Base-by-base conservation (phyloP, 2,888 invertebrate genomes). In the Palloptera scutellata region DNA sequence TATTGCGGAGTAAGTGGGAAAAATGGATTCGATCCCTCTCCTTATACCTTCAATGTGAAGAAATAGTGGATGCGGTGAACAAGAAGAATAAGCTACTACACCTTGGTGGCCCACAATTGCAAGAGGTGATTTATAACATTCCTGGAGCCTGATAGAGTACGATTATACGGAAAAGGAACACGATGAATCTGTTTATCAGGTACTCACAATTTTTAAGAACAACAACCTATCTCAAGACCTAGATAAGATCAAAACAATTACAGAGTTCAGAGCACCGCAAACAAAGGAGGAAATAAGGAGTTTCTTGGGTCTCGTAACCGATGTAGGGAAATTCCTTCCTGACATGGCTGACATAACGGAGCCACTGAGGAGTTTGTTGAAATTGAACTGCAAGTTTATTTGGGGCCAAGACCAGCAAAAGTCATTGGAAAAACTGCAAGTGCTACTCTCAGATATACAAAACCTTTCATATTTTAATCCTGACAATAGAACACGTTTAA, bases 131-230 rank as follows among this genome's bases (percentile, higher is more conserved):
- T n/a, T n/a, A n/a, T n/a, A n/a, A n/a, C n/a, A n/a, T n/a, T n/a
- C n/a, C n/a, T 19, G 20, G 41, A 8, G 30, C 40, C 11, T 17
- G 12, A 70, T 76, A 9, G 55, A 57, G 19, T 40, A 59, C 45
- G 59, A 59, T 45, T 59, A 40, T 6, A 72, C 74, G 0, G 74
- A 77, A 59, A 64, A 67, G 15, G 77, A 80, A 53, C 81, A 81
- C 70, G 76, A 79, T 57, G 41, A 59, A 19, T 70, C 70, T 11
- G 55, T 81, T 5, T 54, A 73, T 8, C 19, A 30, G 41, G 72
- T 81, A 11, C 57, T 75, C 70, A 51, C 19, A 72, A 45, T 72
- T n/a, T n/a, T n/a, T n/a, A 30, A 30, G 30, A 30, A 30, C 30
- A 30, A 30, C 2, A 30, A 30, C 30, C 6, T 30, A 12, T 41